Evolutionary conservation across 2,113 vertebrate genomes (phyloP), one percentile per base, ranked within the genome.

Genomic region (Zosterops pallidus): DNA sequence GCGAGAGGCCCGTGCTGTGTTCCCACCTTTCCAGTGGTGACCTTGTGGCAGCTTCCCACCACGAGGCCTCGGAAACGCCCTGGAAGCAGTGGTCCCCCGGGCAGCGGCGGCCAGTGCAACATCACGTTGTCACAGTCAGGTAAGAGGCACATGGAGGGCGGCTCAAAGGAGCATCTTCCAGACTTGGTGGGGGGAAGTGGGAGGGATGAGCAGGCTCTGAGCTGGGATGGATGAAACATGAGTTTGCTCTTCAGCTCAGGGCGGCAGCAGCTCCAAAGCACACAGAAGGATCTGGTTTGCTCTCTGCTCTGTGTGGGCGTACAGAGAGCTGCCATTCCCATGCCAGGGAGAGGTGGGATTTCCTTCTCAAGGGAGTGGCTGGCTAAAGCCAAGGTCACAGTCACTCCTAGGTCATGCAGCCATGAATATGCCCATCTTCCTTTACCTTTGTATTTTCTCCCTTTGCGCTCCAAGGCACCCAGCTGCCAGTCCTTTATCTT

Each of bases 61-160:
- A 97, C 0, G 96, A 95, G 14, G 94, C 95, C 39, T 95, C 96
- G 0, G 98, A 98, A 49, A 97, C 95, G 19, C 96, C 98, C 46
- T 98, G 98, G 98, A 98, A 98, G 77, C 98, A 98, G 42, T 98
- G 98, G 96, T 97, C 98, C 42, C 98, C 98, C 0, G 96, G 98
- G n/a, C 96, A 98, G 86, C 97, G 83, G 81, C 98, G 97, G 72
- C 97, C 98, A 0, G 92, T 98, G 78, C 99, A 99, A 94, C 98
- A 96, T 11, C 99, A 99, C 3, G 88, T 99, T 50, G 98, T 99
- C 85, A 98, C 98, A 20, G 98, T 99, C 90, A 99, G 99, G 99
- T 99, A 95, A 83, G 98, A 23, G 50, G 53, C 47, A 19, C 3
- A 0, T 0, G 8, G 46, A 59, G 19, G 19, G 42, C 0, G 0